phyloP scores from a whole-genome alignment of 2,113 vertebrate species.

The Poeciliopsis turrubarensis region DNA sequence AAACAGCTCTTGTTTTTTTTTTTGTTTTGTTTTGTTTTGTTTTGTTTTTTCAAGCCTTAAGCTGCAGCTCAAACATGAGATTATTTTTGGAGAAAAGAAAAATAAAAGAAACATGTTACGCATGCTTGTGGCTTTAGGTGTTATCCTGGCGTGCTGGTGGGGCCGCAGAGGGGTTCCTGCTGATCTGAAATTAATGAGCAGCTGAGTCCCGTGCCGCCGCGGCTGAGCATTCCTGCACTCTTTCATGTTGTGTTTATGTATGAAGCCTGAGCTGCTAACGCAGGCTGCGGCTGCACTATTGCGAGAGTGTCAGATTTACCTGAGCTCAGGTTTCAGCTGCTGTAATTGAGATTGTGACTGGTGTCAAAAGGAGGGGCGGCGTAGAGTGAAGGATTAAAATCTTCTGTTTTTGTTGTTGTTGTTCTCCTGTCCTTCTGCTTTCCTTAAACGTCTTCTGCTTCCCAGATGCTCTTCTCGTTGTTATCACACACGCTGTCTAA shows the following conservation, averaged over 20 bases:
- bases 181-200: constrained; percentile 77
- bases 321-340: constrained; percentile 60
- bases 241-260: constrained; percentile 36
- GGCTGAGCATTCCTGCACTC: constrained; percentile 68
- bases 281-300: constrained; percentile 41
- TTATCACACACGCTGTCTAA: neutral
- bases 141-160: constrained; percentile 48
- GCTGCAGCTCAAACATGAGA: constrained; percentile 26
- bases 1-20: neutral
- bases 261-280: constrained; percentile 28
- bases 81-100: constrained; percentile 39
- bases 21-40: no score
- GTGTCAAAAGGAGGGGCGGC: neutral
- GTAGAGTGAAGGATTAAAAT: constrained; percentile 16
- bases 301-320: constrained; percentile 65
- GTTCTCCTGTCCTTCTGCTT: neutral
- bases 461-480: neutral
- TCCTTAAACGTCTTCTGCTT: neutral
- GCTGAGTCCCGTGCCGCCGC: constrained; percentile 61
- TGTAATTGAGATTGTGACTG: constrained; percentile 20
- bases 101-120: constrained; percentile 3
- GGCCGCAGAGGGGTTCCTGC: constrained; percentile 44
- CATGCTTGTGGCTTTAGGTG: constrained; percentile 49
- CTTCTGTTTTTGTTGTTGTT: neutral
- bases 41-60: constrained; percentile 2